Evolutionary conservation across 2,113 vertebrate genomes (phyloP).

Genomic region (Istiophorus platypterus): DNA sequence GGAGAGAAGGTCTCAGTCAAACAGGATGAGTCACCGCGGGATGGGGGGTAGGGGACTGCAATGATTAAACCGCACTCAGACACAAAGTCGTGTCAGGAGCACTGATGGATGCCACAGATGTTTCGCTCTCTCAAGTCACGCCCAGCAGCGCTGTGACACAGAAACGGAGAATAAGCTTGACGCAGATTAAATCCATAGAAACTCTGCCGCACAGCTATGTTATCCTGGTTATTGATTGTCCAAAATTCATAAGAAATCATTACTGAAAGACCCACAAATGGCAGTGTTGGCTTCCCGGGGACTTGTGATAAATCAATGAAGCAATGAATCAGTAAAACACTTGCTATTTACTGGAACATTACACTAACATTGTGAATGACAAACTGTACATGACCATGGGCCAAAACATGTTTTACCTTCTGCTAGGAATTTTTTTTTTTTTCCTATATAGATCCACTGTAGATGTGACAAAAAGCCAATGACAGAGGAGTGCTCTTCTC

Average conservation of each 20-base stretch:
- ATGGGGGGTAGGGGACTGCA: conserved; percentile 29
- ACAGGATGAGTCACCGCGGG: conserved; percentile 62
- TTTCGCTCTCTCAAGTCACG: conserved; percentile 37
- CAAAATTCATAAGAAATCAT: not conserved
- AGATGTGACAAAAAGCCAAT: conserved; percentile 26
- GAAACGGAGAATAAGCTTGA: not conserved
- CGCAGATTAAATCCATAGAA: conserved; percentile 38
- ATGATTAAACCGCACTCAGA: conserved; percentile 69
- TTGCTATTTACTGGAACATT: not conserved
- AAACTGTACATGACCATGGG: not conserved
- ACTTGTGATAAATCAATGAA: conserved; percentile 18
- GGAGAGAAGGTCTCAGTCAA: conserved; percentile 62
- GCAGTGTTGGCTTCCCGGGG: not conserved
- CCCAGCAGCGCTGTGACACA: conserved; percentile 16
- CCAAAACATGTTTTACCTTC: not conserved
- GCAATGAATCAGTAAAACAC: conserved; percentile 1
- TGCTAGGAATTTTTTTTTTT: too few species aligned
- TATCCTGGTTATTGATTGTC: not conserved
- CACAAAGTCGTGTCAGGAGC: conserved; percentile 69
- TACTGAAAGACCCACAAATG: conserved; percentile 4
- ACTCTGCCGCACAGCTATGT: not conserved
- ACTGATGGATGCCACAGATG: conserved; percentile 67
- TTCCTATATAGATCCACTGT: not conserved
- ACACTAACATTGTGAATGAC: not conserved
- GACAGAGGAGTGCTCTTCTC: not conserved